These are phyloP conservation scores for Melanotaenia trifasciata DNA, from an alignment of 2,797 vertebrate species.

Conservation along the genomic window DNA sequence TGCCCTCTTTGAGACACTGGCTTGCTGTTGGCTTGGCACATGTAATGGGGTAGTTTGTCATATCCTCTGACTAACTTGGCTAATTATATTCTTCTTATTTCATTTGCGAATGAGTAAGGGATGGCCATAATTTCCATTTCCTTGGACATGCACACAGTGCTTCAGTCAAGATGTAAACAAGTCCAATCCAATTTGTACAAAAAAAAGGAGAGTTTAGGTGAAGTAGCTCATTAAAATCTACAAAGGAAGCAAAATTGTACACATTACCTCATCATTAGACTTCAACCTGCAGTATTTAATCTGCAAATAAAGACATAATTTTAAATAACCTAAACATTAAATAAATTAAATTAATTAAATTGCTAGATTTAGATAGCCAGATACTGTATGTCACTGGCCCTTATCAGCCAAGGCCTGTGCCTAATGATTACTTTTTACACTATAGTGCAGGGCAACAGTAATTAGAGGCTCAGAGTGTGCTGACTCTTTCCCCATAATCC, in stretches of 20 bases:
- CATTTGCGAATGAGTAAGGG: constrained; percentile 26
- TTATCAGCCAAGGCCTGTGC: constrained; percentile 17
- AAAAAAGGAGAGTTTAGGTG: background rate
- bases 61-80: constrained; percentile 36
- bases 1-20: constrained; percentile 18
- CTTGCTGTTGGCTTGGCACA: constrained; percentile 36
- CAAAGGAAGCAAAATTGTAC: too few species aligned
- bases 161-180: constrained; percentile 21
- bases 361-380: background rate
- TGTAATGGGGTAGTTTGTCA: constrained; percentile 53
- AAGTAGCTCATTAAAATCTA: background rate
- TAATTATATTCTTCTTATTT: constrained; percentile 37
- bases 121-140: constrained; percentile 3
- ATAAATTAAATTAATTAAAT: background rate
- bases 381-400: constrained; percentile 1
- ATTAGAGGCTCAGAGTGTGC: constrained; percentile 61
- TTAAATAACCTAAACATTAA: background rate
- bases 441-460: constrained; percentile 44
- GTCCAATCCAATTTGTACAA: background rate
- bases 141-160: constrained; percentile 1
- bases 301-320: background rate
- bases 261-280: background rate
- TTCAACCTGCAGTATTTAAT: too few species aligned
- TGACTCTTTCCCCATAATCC: constrained; percentile 62
- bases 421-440: constrained; percentile 31